Base-by-base conservation (phyloP, 1,140 invertebrate genomes). In the Parapsyche elsis region DNA sequence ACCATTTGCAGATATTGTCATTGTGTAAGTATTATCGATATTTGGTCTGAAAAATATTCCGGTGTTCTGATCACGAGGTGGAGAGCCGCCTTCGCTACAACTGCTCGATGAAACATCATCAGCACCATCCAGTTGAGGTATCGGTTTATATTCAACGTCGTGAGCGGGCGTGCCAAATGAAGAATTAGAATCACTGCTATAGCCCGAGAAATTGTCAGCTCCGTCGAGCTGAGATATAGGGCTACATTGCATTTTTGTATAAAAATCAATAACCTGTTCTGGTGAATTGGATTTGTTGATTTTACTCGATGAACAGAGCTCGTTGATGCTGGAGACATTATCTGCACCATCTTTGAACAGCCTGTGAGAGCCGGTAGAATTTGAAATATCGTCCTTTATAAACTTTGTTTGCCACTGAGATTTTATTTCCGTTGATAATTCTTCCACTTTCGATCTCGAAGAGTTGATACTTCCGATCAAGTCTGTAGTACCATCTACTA, bases 81-180 rank as follows among this genome's bases (percentile, higher is more conserved):
- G 82, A 5, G 84, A 83, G 45, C 86, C 84, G 57, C 87, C 88
- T 84, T 84, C 89, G 81, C 79, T 86, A 83, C 88, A 86, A 9
- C 86, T 87, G 45, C 91, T 90, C 5, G 87, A 88, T 46, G 90
- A 90, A 80, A 90, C 89, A 84, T 95, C 94, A 84, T 92, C 92
- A 5, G 93, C 92, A 16, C 94, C 94, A 87, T 95, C 94, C 23
- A 95, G 86, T 87, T 95, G 94, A 71, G 92, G 90, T 78, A 94
- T 93, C 73, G 85, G 90, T 45, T 87, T 84, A 80, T 88, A 89
- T 71, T 88, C 85, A 71, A 85, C 84, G 38, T 87, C 80, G 9
- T 81, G 79, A 5, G 19, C 57, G 9, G 87, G 88, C 80, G 87
- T 88, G 24, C 83, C 83, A 12, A 86, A 86, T 24, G 88, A 85